Conservation (phyloP, 2,888 invertebrate species). For the Strigamia maritima region DNA sequence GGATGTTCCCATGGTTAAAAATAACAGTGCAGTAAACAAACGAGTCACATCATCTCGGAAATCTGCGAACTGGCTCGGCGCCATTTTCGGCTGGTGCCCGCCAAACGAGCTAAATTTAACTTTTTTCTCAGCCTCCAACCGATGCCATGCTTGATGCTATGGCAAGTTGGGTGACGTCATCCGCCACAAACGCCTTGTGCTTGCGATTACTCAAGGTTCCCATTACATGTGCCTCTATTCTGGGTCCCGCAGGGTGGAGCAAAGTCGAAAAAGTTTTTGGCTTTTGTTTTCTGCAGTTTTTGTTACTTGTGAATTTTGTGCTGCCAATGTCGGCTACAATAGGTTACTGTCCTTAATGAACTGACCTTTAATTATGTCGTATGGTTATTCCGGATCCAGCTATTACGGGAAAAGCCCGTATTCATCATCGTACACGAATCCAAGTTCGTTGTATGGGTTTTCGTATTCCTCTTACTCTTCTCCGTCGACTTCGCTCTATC, state of each 20-base stretch:
- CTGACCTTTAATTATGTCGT: background rate
- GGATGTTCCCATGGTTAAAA: constrained; percentile 30
- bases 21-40: constrained; percentile 17
- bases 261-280: constrained; percentile 19
- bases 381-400: constrained; percentile 2
- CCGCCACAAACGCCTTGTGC: background rate
- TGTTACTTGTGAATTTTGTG: background rate
- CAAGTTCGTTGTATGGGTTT: constrained; percentile 37
- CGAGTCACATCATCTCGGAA: constrained; percentile 4
- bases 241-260: constrained; percentile 20
- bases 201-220: constrained; percentile 32
- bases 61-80: background rate
- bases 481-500: constrained; percentile 38
- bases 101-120: constrained; percentile 31
- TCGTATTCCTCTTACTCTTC: constrained; percentile 43
- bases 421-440: constrained; percentile 43
- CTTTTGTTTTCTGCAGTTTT: background rate
- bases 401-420: constrained; percentile 42
- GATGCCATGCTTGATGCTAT: background rate
- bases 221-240: constrained; percentile 30
- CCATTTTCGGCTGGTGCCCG: constrained; percentile 32
- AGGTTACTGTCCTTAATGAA: constrained; percentile 9
- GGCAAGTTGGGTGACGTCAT: constrained; percentile 6
- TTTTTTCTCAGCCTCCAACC: background rate
- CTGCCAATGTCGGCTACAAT: background rate